These are phyloP conservation scores for Agonopterix arenella DNA, from an alignment of 2,888 invertebrate species.

Conservation along the genomic window DNA sequence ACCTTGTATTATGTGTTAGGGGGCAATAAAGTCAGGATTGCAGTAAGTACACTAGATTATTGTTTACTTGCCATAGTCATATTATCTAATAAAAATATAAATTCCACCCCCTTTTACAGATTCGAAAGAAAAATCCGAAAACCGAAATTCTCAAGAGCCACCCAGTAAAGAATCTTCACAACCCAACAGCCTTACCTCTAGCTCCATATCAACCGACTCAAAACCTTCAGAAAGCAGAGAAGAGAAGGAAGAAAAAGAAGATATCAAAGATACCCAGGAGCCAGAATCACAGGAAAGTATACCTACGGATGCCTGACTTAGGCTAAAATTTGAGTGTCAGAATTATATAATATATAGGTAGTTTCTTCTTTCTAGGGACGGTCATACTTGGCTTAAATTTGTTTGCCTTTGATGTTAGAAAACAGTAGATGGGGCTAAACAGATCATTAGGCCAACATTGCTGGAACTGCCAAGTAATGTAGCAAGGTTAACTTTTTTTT, in stretches of 20 bases:
- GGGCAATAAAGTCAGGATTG: too few species aligned
- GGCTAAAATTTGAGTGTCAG: constrained; percentile 36
- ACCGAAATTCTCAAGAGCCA: constrained; percentile 55
- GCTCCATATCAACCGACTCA: constrained; percentile 62
- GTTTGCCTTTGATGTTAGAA: too few species aligned
- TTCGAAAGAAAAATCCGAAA: constrained; percentile 56
- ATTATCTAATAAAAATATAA: neutral
- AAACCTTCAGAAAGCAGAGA: constrained; percentile 50
- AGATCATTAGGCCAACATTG: too few species aligned
- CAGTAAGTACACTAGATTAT: too few species aligned
- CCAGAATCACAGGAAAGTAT: constrained; percentile 30
- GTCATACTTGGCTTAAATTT: constrained; percentile 7
- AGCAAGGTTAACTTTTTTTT: too few species aligned
- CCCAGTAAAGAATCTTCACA: constrained; percentile 60
- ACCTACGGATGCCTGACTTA: constrained; percentile 58
- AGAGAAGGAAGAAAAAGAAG: constrained; percentile 10
- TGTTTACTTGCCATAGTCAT: too few species aligned
- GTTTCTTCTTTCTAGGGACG: constrained; percentile 11
- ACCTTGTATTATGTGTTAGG: too few species aligned
- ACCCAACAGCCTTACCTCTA: constrained; percentile 61
- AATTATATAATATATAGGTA: constrained; percentile 40
- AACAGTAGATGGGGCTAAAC: too few species aligned
- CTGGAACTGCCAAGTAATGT: too few species aligned
- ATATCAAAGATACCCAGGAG: constrained; percentile 28
- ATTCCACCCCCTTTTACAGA: constrained; percentile 22